A percentile compares a stretch with the other conserved stretches of the same genome.
Evolutionary conservation across 1,140 invertebrate species (phyloP).

Genomic region (Neocloeon triangulifer): DNA sequence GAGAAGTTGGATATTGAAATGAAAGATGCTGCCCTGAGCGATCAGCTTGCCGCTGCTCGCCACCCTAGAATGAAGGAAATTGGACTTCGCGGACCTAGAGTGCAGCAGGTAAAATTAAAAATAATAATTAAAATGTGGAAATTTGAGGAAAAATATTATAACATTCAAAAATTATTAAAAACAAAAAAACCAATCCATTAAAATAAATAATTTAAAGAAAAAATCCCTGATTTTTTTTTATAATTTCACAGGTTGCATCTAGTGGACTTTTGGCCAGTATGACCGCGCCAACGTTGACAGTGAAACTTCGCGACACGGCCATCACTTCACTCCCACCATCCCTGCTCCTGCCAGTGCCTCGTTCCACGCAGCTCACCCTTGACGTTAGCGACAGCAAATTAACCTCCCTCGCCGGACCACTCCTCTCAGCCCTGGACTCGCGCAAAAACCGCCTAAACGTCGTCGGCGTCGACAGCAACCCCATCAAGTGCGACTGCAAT

Average conservation of each 20-base stretch:
- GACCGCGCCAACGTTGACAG: constrained; percentile 37
- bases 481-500: constrained; percentile 67
- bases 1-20: constrained; percentile 55
- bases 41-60: constrained; percentile 52
- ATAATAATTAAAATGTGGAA: too few relatives aligned
- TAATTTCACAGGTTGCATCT: too few relatives aligned
- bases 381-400: constrained; percentile 59
- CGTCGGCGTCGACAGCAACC: constrained; percentile 46
- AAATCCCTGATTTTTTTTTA: too few relatives aligned
- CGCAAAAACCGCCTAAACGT: constrained; percentile 45
- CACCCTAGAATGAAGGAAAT: constrained; percentile 55
- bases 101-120: too few relatives aligned
- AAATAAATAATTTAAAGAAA: too few relatives aligned
- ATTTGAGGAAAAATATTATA: too few relatives aligned
- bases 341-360: constrained; percentile 66
- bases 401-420: constrained; percentile 43
- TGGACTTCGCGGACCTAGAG: constrained; percentile 43
- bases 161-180: too few relatives aligned
- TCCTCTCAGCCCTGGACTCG: constrained; percentile 57
- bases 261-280: constrained; percentile 63
- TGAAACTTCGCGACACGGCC: constrained; percentile 58
- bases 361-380: constrained; percentile 54
- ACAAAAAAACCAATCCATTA: too few relatives aligned
- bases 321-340: constrained; percentile 49
- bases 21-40: constrained; percentile 61